A percentile compares a stretch with the other conserved stretches of the same genome.
These are phyloP conservation scores for Campylorhamphus procurvoides DNA, from an alignment of 2,113 vertebrate species.

Conservation along the genomic window DNA sequence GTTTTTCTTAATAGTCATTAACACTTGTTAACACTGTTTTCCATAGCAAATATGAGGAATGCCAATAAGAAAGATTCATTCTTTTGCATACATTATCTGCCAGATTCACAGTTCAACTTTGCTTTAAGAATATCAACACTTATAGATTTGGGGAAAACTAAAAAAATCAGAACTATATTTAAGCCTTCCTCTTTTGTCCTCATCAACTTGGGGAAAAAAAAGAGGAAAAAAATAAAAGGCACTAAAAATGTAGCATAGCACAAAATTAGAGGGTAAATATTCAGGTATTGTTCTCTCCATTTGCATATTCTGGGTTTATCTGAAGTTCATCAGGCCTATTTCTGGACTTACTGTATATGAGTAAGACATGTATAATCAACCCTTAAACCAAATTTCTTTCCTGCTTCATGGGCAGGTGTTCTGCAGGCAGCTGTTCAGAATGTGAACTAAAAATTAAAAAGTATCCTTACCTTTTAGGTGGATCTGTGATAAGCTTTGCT, in stretches of 20 bases:
- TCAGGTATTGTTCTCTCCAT: not conserved
- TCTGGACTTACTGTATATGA: not conserved
- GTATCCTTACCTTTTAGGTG: conserved; percentile 61
- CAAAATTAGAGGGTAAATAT: not conserved
- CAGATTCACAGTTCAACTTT: not conserved
- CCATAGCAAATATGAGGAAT: not conserved
- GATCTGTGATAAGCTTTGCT: conserved; percentile 55
- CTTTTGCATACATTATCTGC: not conserved
- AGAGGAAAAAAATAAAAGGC: accelerated
- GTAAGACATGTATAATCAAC: conserved; percentile 16
- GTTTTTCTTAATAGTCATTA: not conserved
- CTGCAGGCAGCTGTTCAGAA: conserved; percentile 43
- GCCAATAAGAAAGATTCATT: not conserved
- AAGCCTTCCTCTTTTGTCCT: not conserved
- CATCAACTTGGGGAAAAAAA: not conserved
- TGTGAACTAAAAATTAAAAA: conserved; percentile 50
- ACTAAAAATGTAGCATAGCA: not conserved
- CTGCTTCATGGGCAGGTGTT: conserved; percentile 20
- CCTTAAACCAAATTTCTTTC: conserved; percentile 36
- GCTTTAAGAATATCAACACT: not conserved
- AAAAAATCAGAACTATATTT: not conserved
- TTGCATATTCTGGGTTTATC: conserved; percentile 10
- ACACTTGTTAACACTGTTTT: not conserved
- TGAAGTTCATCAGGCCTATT: not conserved
- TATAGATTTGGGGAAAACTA: not conserved